Evolutionary conservation across 2,797 vertebrate genomes (phyloP).

Genomic region (Pseudopleuronectes americanus): DNA sequence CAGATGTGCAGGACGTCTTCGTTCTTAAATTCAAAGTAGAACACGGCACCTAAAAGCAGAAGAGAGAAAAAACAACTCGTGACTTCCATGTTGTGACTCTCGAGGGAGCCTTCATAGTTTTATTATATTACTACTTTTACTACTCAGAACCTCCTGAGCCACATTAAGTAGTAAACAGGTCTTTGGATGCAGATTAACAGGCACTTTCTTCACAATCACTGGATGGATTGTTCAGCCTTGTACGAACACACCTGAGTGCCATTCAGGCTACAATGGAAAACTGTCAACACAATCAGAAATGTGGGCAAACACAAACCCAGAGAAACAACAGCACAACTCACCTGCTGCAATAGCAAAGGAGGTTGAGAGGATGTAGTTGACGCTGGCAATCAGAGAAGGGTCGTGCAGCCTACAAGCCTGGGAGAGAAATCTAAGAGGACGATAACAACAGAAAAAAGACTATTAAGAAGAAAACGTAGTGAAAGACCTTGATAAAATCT

Average conservation of each 20-base stretch:
- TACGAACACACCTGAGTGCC: too few relatives aligned
- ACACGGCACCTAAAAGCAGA: constrained; percentile 87
- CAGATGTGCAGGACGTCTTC: constrained; percentile 92
- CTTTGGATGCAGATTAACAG: too few relatives aligned
- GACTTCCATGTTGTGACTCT: background rate
- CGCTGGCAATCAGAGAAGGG: constrained; percentile 88
- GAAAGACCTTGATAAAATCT: constrained; percentile 1
- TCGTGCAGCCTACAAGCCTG: constrained; percentile 92
- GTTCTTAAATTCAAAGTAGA: constrained; percentile 92
- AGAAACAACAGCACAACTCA: constrained; percentile 60
- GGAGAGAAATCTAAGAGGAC: constrained; percentile 87
- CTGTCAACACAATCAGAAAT: background rate
- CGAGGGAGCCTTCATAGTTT: background rate
- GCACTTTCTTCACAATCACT: background rate
- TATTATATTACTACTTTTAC: background rate
- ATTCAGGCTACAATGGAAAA: background rate
- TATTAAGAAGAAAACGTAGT: background rate
- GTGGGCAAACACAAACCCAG: background rate
- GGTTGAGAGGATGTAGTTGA: constrained; percentile 94
- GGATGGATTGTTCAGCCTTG: background rate
- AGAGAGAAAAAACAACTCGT: background rate
- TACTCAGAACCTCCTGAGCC: too few relatives aligned
- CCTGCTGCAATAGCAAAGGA: constrained; percentile 88
- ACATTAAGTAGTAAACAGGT: too few relatives aligned
- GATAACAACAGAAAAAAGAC: background rate